These are phyloP conservation scores for Phenganax stokvisi DNA, from an alignment of 92 coral and sea anemone genomes.

Conservation along the genomic window DNA sequence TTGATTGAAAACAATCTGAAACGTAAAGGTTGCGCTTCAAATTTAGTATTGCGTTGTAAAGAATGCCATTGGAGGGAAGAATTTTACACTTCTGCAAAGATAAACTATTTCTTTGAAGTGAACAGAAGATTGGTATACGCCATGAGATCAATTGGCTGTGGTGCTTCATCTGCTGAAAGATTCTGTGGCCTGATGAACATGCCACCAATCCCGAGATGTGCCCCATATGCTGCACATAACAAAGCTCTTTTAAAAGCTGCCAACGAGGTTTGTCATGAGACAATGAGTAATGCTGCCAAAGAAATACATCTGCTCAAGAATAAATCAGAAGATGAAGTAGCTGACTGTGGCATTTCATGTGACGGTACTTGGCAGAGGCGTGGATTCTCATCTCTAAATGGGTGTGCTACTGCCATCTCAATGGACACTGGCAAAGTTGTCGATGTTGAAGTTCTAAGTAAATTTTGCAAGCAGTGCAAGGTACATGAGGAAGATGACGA, in stretches of 20 bases:
- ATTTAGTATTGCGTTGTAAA: neutral
- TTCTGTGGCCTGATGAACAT: neutral
- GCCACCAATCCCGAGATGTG: too few relatives aligned
- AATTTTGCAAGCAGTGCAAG: slow-evolving; percentile 29
- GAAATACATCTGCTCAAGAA: slow-evolving; percentile 10
- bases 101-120: neutral
- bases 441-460: slow-evolving; percentile 33
- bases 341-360: slow-evolving; percentile 34
- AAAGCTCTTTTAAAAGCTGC: neutral
- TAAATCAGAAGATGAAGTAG: neutral
- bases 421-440: slow-evolving; percentile 38
- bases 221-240: neutral
- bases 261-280: neutral
- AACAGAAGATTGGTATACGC: neutral
- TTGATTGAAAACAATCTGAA: neutral
- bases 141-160: neutral
- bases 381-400: slow-evolving; percentile 44
- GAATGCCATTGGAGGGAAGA: neutral
- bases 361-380: slow-evolving; percentile 44
- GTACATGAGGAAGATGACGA: slow-evolving; percentile 33
- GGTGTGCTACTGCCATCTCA: slow-evolving; percentile 32
- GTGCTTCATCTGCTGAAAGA: neutral
- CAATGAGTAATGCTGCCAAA: neutral
- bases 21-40: slow-evolving; percentile 1
- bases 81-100: neutral